phyloP scores from a whole-genome alignment of 2,113 vertebrate genomes.

The Rafetus swinhoei region DNA sequence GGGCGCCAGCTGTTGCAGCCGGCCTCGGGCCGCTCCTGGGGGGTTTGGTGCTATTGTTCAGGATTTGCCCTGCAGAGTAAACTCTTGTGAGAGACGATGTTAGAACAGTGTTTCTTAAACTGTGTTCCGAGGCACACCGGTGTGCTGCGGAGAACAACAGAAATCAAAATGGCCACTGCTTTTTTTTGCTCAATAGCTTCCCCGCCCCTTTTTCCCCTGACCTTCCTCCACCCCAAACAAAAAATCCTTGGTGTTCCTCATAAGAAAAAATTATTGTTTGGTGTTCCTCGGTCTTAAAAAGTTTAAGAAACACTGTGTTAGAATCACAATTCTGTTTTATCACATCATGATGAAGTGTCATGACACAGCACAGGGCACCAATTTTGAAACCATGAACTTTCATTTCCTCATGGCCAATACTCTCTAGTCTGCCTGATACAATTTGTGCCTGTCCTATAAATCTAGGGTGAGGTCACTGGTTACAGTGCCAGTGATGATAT shows the following conservation, averaged over 20 bases:
- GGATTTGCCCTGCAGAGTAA: background rate
- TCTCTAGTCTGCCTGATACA: background rate
- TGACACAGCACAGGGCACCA: rapidly evolving
- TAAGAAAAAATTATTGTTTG: too few species aligned
- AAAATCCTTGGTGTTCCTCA: too few species aligned
- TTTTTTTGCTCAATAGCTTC: too few species aligned
- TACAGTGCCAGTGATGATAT: background rate
- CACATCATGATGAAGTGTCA: background rate
- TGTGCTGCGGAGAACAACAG: too few species aligned
- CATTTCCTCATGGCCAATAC: background rate
- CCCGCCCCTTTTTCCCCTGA: too few species aligned
- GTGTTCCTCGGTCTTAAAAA: too few species aligned
- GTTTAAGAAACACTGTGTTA: too few species aligned
- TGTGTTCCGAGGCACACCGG: too few species aligned
- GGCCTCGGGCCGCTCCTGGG: too few species aligned
- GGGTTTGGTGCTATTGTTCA: background rate
- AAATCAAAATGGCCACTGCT: too few species aligned
- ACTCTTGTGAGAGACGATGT: background rate
- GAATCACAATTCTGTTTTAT: background rate
- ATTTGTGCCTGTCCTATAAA: background rate
- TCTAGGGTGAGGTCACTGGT: background rate
- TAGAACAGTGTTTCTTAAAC: background rate
- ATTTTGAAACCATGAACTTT: background rate
- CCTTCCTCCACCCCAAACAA: too few species aligned
- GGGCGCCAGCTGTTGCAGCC: too few species aligned